Percentiles rank a stretch among this genome's conserved stretches.
Conservation (phyloP, 2,113 vertebrate species). For the Hippocampus comes region DNA sequence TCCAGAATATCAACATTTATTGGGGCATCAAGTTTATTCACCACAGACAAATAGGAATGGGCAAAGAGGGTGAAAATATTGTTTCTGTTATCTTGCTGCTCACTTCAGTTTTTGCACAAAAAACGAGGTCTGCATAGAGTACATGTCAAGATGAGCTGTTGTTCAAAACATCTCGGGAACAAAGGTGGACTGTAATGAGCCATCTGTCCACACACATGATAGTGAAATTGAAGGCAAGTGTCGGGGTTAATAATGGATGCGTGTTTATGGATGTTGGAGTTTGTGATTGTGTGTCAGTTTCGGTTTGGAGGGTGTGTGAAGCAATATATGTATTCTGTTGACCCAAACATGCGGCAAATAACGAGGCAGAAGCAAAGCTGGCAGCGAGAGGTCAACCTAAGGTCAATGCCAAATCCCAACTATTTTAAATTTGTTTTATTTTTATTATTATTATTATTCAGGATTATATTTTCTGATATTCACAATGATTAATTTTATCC, state of each 20-base stretch:
- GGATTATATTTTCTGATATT: slow-evolving; percentile 4
- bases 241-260: background rate
- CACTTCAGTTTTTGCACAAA: background rate
- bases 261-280: slow-evolving; percentile 23
- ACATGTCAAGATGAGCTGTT: background rate
- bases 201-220: background rate
- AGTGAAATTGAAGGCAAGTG: background rate
- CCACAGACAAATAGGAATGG: background rate
- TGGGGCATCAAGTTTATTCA: background rate
- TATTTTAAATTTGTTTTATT: background rate
- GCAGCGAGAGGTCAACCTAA: slow-evolving; percentile 48
- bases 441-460: background rate
- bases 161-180: background rate
- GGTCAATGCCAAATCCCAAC: slow-evolving; percentile 20
- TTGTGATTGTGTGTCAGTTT: slow-evolving; percentile 28
- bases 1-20: too few relatives aligned
- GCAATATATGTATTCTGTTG: slow-evolving; percentile 14
- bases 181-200: background rate
- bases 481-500: slow-evolving; percentile 15
- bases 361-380: slow-evolving; percentile 47
- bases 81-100: background rate
- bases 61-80: background rate
- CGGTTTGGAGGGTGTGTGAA: too few relatives aligned
- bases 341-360: slow-evolving; percentile 36
- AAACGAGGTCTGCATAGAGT: background rate